Percentiles rank a stretch among this genome's conserved stretches.
Evolutionary conservation across 2,113 vertebrate species (phyloP).

Genomic region (Sinocyclocheilus anshuiensis): DNA sequence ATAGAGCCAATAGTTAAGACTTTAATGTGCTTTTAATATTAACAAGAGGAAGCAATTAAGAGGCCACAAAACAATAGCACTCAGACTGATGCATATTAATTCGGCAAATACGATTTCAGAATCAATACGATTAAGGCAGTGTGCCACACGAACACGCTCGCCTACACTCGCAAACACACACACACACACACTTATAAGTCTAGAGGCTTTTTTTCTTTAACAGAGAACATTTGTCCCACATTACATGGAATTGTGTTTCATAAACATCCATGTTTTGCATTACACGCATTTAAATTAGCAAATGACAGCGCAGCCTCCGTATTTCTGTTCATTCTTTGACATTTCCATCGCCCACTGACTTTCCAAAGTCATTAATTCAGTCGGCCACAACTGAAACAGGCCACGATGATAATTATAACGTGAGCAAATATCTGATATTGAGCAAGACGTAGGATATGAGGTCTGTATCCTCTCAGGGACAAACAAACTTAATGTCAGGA

Average conservation of each 20-base stretch:
- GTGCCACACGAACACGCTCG: slow-evolving; percentile 1
- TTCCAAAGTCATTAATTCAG: slow-evolving; percentile 17
- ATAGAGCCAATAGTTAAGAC: slow-evolving; percentile 79
- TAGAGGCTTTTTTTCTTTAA: slow-evolving; percentile 11
- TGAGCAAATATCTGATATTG: slow-evolving; percentile 68
- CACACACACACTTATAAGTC: slow-evolving; percentile 36
- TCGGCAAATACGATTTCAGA: slow-evolving; percentile 71
- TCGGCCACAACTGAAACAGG: slow-evolving; percentile 76
- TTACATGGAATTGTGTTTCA: slow-evolving; percentile 4
- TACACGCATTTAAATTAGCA: neutral
- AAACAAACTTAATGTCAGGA: slow-evolving; percentile 77
- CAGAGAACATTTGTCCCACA: slow-evolving; percentile 5
- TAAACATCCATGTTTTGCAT: slow-evolving; percentile 9
- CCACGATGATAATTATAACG: slow-evolving; percentile 78
- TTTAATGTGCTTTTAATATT: slow-evolving; percentile 81
- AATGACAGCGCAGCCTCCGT: neutral
- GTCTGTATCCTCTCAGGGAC: slow-evolving; percentile 65
- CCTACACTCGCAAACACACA: slow-evolving; percentile 6
- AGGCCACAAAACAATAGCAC: slow-evolving; percentile 74
- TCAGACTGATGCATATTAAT: slow-evolving; percentile 70
- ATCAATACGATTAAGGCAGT: slow-evolving; percentile 73
- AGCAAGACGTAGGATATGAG: slow-evolving; percentile 51
- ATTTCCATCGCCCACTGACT: slow-evolving; percentile 1
- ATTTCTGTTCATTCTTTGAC: slow-evolving; percentile 5
- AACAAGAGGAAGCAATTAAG: slow-evolving; percentile 76